Evolutionary conservation across 2,797 vertebrate species (phyloP).

Genomic region (Sebastolobus altivelis): DNA sequence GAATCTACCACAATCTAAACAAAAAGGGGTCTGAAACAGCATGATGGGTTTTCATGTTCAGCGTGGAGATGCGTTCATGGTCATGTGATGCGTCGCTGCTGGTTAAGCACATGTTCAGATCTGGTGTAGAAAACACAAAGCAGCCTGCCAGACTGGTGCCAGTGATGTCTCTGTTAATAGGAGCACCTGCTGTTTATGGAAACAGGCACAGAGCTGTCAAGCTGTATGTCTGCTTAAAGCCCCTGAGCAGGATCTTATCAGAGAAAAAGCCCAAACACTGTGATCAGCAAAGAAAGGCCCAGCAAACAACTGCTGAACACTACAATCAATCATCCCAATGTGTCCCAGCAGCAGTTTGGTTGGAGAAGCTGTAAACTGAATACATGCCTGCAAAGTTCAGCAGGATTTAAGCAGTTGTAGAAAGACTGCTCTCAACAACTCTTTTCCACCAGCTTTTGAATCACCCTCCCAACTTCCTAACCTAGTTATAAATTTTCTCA

Average conservation of each 20-base stretch:
- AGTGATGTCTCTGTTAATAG: slow-evolving; percentile 52
- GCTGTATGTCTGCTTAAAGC: slow-evolving; percentile 49
- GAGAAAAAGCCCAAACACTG: slow-evolving; percentile 37
- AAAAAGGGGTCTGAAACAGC: slow-evolving; percentile 12
- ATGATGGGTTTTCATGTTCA: slow-evolving; percentile 21
- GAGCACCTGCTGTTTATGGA: slow-evolving; percentile 83
- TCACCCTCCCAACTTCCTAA: slow-evolving; percentile 23
- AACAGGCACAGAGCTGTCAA: slow-evolving; percentile 55
- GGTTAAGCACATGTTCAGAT: slow-evolving; percentile 52
- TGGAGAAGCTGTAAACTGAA: slow-evolving; percentile 6
- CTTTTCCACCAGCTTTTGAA: slow-evolving; percentile 21
- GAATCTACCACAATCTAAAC: slow-evolving; percentile 41
- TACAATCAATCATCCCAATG: slow-evolving; percentile 26
- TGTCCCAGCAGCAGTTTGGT: slow-evolving; percentile 16
- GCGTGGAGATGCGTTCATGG: slow-evolving; percentile 4
- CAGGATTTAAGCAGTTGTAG: not conserved
- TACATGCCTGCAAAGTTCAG: slow-evolving; percentile 2
- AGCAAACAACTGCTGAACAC: slow-evolving; percentile 41
- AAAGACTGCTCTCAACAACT: slow-evolving; percentile 8
- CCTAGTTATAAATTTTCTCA: slow-evolving; percentile 35
- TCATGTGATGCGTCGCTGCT: slow-evolving; percentile 27
- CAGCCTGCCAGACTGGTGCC: slow-evolving; percentile 43
- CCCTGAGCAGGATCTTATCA: slow-evolving; percentile 74
- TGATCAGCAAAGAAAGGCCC: slow-evolving; percentile 46
- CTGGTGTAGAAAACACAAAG: slow-evolving; percentile 61